These are phyloP conservation scores for Eptesicus fuscus DNA, from an alignment of 2,113 vertebrate species.

Conservation along the genomic window DNA sequence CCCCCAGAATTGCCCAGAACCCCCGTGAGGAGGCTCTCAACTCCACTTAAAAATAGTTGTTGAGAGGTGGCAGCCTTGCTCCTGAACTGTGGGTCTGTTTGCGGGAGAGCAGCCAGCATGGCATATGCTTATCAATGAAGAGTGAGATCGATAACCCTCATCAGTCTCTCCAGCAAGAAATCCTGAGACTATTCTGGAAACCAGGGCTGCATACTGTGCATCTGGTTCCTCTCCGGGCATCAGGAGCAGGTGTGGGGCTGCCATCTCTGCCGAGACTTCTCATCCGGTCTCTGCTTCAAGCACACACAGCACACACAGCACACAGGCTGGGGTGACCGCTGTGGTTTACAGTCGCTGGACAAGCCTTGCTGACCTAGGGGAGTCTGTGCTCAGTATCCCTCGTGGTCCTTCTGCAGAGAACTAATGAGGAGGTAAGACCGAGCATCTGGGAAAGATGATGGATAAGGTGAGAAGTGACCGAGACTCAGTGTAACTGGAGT, in stretches of 20 bases:
- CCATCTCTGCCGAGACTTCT: background rate
- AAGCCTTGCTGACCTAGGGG: background rate
- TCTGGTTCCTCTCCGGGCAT: background rate
- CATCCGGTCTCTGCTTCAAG: background rate
- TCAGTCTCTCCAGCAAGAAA: background rate
- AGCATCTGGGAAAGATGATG: background rate
- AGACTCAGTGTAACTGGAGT: background rate
- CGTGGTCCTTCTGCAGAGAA: background rate
- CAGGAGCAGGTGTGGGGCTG: background rate
- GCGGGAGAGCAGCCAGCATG: background rate
- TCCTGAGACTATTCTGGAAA: background rate
- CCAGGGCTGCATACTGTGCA: background rate
- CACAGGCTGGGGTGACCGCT: background rate
- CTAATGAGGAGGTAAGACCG: background rate
- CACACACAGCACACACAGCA: background rate
- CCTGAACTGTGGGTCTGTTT: background rate
- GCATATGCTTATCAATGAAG: background rate
- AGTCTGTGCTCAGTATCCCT: background rate
- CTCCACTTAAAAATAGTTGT: background rate
- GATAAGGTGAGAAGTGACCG: background rate
- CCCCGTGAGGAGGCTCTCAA: background rate
- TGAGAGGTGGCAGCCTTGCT: background rate
- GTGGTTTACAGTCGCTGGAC: background rate
- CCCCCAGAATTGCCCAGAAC: background rate
- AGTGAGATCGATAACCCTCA: background rate